Percentiles rank a stretch among this genome's conserved stretches.
Conservation (phyloP, 2,113 vertebrate genomes). For the Terrapene triunguis region DNA sequence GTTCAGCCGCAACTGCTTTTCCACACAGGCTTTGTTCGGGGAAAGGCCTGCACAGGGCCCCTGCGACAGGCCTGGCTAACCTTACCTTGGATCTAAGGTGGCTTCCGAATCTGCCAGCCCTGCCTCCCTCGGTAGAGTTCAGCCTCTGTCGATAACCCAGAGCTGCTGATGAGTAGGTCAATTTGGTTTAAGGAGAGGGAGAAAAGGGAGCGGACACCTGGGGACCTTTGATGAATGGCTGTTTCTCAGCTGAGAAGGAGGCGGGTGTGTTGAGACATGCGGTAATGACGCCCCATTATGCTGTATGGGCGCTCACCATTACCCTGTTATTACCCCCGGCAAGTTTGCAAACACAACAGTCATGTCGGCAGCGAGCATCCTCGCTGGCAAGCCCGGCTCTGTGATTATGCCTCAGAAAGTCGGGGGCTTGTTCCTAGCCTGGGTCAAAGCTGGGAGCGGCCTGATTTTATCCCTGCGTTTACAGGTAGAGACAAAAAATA, state of each 20-base stretch:
- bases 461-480: not conserved
- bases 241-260: not conserved
- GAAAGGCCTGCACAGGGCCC: not conserved
- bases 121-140: not conserved
- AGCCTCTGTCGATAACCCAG: not conserved
- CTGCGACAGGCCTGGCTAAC: not conserved
- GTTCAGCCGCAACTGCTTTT: not conserved
- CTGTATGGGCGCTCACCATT: not conserved
- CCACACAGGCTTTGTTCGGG: not conserved
- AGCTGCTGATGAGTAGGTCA: not conserved
- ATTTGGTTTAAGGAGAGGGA: not conserved
- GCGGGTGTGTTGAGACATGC: not conserved
- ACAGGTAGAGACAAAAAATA: not conserved
- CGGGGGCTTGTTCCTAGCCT: not conserved
- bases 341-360: not conserved
- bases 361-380: fast-evolving
- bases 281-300: not conserved
- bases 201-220: not conserved
- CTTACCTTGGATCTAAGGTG: not conserved
- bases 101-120: not conserved
- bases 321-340: not conserved
- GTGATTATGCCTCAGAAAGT: too few relatives aligned
- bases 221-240: not conserved
- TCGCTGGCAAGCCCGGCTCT: not conserved
- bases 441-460: too few relatives aligned